phyloP scores from a whole-genome alignment of 2,113 vertebrate genomes.

The Rhipidura dahli region DNA sequence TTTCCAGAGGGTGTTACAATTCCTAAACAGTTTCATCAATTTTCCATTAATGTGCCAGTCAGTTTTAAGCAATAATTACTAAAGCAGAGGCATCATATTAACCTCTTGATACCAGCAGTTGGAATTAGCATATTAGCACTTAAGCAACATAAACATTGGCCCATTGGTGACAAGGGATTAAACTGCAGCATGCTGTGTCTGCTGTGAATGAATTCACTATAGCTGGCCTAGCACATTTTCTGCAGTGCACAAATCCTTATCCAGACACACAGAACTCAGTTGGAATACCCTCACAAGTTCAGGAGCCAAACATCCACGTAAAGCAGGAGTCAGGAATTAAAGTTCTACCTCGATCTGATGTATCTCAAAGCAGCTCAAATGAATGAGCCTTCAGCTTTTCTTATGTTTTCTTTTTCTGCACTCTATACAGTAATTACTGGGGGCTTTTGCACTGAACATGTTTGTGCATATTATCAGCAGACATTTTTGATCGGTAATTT shows the following conservation, averaged over 20 bases:
- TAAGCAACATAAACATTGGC: not conserved
- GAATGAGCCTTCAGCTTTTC: not conserved
- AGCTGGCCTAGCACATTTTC: not conserved
- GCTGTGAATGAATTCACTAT: not conserved
- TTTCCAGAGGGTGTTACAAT: not conserved
- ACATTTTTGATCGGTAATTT: not conserved
- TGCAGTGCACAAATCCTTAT: not conserved
- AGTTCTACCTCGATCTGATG: not conserved
- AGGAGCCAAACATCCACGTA: not conserved
- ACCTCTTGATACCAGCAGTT: constrained; percentile 18
- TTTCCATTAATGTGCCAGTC: constrained; percentile 8
- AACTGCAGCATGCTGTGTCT: not conserved
- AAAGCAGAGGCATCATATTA: constrained; percentile 15
- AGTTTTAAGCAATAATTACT: not conserved
- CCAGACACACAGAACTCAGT: not conserved
- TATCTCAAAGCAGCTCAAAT: not conserved
- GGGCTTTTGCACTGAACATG: not conserved
- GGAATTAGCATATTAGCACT: constrained; percentile 31
- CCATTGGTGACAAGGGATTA: not conserved
- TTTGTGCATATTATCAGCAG: not conserved
- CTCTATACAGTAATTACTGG: not conserved
- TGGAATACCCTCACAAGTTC: not conserved
- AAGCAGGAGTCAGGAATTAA: not conserved
- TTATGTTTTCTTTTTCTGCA: not conserved
- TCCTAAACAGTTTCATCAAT: constrained; percentile 11